A percentile compares a stretch with the other conserved stretches of the same genome.
Evolutionary conservation across 2,888 invertebrate genomes (phyloP).

Genomic region (Heliothis peltigera): DNA sequence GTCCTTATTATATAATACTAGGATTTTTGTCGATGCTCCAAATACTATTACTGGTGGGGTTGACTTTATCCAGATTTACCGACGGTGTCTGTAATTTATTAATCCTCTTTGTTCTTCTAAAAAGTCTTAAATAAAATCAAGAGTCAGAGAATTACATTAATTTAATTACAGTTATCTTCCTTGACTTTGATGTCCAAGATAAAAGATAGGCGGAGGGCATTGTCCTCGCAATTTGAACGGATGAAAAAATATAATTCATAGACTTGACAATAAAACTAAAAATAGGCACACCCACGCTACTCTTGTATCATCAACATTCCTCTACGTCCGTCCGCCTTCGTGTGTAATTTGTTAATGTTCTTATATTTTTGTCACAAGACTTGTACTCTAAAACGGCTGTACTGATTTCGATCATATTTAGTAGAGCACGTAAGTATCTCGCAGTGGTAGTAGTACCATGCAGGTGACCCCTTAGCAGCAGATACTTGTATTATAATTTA

Average conservation of each 20-base stretch:
- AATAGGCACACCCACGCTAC: slow-evolving; percentile 17
- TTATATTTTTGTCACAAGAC: too few relatives aligned
- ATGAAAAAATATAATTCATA: background rate
- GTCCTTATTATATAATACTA: too few relatives aligned
- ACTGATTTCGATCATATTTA: too few relatives aligned
- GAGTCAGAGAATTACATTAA: background rate
- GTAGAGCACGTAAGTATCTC: too few relatives aligned
- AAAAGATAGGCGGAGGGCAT: background rate
- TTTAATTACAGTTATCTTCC: background rate
- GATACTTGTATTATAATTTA: too few relatives aligned
- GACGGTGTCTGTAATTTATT: background rate
- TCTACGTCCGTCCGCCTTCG: too few relatives aligned
- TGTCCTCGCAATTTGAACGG: slow-evolving; percentile 14
- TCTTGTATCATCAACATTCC: background rate
- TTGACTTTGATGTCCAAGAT: background rate
- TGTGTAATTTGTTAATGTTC: background rate
- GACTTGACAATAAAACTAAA: background rate
- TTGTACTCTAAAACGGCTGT: too few relatives aligned
- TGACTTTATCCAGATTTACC: too few relatives aligned
- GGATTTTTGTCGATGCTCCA: background rate
- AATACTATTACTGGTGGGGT: background rate
- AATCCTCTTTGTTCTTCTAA: background rate
- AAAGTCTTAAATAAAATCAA: background rate
- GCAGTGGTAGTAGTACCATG: too few relatives aligned
- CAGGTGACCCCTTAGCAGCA: too few relatives aligned